Evolutionary conservation across 2,797 vertebrate genomes (phyloP), one percentile per base, ranked within the genome.

Genomic region (Podargus strigoides): DNA sequence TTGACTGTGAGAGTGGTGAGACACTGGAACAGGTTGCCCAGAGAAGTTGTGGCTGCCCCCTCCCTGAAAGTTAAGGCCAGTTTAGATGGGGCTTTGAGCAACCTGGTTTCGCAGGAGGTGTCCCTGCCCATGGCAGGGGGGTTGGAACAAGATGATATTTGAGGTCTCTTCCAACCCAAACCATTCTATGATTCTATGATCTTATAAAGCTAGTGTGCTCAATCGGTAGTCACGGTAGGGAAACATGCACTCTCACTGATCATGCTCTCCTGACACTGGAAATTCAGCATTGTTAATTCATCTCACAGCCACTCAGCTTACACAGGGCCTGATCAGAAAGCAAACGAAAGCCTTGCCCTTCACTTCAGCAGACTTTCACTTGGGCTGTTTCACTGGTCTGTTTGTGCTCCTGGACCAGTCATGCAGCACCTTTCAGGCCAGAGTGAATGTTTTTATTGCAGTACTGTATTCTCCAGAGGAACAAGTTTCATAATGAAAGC

Each of bases 401-500:
- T 59, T 42, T 75, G 52, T 64, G 41, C 24, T 91, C 52, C 77
- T 66, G n/a, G n/a, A 84, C 44, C 30, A 60, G 86, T 72, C 52
- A 63, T 20, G 32, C 14, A 77, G 14, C 36, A 93, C n/a, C 24
- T 93, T 81, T 63, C 73, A 87, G 53, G 14, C 19, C 69, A 81
- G 32, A 90, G 18, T 47, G 34, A 89, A 85, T 73, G 26, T 36
- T 82, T 91, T 92, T 78, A 67, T 37, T 89, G 41, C n/a, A 90
- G 42, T 87, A 30, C 50, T 84, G 18, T 52, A 84, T 85, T 94
- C 74, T 83, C 82, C 60, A 20, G 55, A 87, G 90, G 77, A 96
- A 75, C 32, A 92, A 79, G 58, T 64, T 83, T 85, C 94, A 60
- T 62, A 92, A 72, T 58, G 58, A 91, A 94, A 97, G 66, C 47